phyloP scores from a whole-genome alignment of 1,140 invertebrate species.

The Ceratina calcarata region DNA sequence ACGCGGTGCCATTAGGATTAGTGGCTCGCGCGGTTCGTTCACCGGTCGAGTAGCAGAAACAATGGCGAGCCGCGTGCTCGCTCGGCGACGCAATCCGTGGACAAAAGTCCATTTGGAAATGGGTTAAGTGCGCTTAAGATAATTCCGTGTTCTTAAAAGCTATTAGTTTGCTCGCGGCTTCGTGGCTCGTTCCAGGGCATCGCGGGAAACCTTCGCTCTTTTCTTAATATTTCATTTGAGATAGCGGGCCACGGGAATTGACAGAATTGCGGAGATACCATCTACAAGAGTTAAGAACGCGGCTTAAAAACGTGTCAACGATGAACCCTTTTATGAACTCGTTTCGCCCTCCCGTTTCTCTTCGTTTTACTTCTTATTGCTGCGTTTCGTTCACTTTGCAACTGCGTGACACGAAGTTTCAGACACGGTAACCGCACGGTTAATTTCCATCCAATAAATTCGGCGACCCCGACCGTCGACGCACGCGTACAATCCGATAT shows the following conservation, averaged over 20 bases:
- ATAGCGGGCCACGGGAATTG: conserved; percentile 5
- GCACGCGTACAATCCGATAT: conserved; percentile 38
- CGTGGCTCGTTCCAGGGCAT: conserved; percentile 26
- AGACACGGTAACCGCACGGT: neutral
- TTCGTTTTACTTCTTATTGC: too few relatives aligned
- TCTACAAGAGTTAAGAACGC: neutral
- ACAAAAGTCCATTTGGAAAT: conserved; percentile 71
- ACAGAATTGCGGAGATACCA: conserved; percentile 8
- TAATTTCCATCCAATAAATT: neutral
- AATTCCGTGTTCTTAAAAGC: conserved; percentile 69
- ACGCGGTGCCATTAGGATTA: conserved; percentile 65
- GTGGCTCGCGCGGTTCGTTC: conserved; percentile 65
- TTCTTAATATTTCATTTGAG: conserved; percentile 14
- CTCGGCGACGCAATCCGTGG: conserved; percentile 43
- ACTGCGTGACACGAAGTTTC: neutral
- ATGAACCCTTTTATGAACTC: neutral
- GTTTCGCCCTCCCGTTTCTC: too few relatives aligned
- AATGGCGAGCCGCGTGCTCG: conserved; percentile 55
- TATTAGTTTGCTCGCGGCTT: conserved; percentile 64
- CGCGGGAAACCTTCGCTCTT: neutral
- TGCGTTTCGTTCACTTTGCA: neutral
- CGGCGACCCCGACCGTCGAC: neutral
- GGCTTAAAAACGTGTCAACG: neutral
- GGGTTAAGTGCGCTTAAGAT: conserved; percentile 71
- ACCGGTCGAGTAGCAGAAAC: conserved; percentile 67